Evolutionary conservation across 2,113 vertebrate species (phyloP).

Genomic region (Pelecanoides urinatrix): DNA sequence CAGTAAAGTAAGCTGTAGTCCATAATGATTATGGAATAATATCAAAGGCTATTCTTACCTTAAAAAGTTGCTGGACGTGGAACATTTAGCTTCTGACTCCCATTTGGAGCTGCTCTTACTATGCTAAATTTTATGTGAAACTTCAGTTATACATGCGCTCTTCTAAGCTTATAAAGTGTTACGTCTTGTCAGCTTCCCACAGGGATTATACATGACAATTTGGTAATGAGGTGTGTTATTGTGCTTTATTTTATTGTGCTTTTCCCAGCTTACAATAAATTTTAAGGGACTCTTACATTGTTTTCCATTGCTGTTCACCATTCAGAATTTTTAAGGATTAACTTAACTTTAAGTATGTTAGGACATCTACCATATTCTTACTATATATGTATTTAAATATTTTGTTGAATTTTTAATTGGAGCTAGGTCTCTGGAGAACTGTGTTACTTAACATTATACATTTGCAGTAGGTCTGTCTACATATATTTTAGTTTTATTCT

Average conservation of each 20-base stretch:
- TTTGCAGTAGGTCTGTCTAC: background rate
- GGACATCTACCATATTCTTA: background rate
- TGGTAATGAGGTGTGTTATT: background rate
- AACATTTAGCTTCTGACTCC: background rate
- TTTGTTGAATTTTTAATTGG: background rate
- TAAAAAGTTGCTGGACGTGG: background rate
- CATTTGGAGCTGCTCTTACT: background rate
- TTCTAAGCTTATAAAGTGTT: background rate
- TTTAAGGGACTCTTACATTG: background rate
- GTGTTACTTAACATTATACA: background rate
- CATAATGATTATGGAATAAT: background rate
- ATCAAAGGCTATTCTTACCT: background rate
- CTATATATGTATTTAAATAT: background rate
- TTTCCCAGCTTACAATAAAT: background rate
- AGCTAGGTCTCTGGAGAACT: background rate
- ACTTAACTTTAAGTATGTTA: background rate
- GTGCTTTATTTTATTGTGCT: background rate
- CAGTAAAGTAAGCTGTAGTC: background rate
- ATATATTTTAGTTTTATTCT: background rate
- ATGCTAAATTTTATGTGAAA: background rate
- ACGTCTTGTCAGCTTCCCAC: background rate
- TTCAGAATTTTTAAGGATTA: background rate
- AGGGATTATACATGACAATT: background rate
- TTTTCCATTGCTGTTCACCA: background rate
- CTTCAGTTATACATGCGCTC: fast-evolving